These are phyloP conservation scores for Morone saxatilis DNA, from an alignment of 2,113 vertebrate genomes.

Conservation along the genomic window DNA sequence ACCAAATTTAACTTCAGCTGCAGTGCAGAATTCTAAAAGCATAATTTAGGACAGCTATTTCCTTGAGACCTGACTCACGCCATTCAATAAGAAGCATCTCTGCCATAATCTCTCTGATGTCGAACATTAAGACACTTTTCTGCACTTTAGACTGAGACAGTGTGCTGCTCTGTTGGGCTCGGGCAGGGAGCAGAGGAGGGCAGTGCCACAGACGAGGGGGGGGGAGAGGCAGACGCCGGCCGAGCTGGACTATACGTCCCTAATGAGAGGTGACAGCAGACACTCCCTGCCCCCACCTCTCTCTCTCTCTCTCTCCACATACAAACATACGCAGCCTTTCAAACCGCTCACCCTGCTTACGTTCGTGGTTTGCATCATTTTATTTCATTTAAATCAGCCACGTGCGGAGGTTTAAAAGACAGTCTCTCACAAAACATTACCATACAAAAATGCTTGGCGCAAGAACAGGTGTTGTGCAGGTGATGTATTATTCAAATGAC, in stretches of 20 bases:
- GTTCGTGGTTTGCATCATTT: constrained; percentile 31
- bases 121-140: constrained; percentile 45
- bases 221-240: constrained; percentile 40
- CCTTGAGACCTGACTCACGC: constrained; percentile 57
- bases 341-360: constrained; percentile 56
- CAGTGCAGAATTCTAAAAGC: constrained; percentile 73
- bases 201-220: constrained; percentile 53
- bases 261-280: constrained; percentile 83
- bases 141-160: constrained; percentile 47
- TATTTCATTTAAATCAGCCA: constrained; percentile 43
- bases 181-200: constrained; percentile 53
- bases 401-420: constrained; percentile 42
- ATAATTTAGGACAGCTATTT: constrained; percentile 65
- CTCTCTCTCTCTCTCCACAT: constrained; percentile 18
- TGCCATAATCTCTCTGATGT: constrained; percentile 39
- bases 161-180: constrained; percentile 43
- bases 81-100: constrained; percentile 58
- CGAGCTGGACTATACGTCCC: constrained; percentile 75
- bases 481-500: constrained; percentile 79
- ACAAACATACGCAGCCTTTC: constrained; percentile 51
- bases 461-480: constrained; percentile 27
- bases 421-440: constrained; percentile 36
- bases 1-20: constrained; percentile 72
- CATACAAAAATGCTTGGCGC: constrained; percentile 60
- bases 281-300: constrained; percentile 75